Evolutionary conservation across 2,113 vertebrate species (phyloP), one percentile per base, ranked within the genome.

Genomic region (Solenodon paradoxus): DNA sequence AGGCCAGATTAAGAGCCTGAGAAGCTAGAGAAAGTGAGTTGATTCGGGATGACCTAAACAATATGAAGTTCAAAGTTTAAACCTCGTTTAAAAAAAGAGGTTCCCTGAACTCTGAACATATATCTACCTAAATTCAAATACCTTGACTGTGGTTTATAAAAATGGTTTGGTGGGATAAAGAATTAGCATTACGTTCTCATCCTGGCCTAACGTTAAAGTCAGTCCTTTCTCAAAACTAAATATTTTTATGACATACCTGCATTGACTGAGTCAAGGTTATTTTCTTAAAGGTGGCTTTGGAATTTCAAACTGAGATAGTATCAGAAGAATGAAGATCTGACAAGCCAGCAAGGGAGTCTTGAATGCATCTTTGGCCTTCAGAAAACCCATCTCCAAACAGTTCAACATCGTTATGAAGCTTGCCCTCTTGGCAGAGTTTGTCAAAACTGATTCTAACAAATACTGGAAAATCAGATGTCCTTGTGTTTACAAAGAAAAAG

Each of bases 391-490:
- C 63, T 83, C 42, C 63, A 35, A 94, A 88, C 7, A 71, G 77
- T 59, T 40, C 59, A 68, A 90, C 22, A 53, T 2, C 64, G 19
- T 30, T 92, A 94, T 71, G 47, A 94, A 93, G 7, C 38, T 84
- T 92, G 72, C 35, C 22, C 40, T 96, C 78, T 85, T 35, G 74
- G 59, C 51, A 90, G 95, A 66, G 17, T 90, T 42, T 92, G 19
- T 92, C 64, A 95, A 95, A 96, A 93, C 47, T 28, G 51, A 86
- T 94, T 84, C 71, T 92, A 96, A 95, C 63, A 59, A 28, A 35
- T 94, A 90, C 57, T 78, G 10, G 83, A 95, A 97, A 71, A 92
- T 71, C 77, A 84, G 94, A 80, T 85, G 66, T 64, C 91, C 85
- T 75, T 94, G 20, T 90, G 35, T 80, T 96, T 94, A 93, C 69